Evolutionary conservation across 1,140 invertebrate species (phyloP).

Genomic region (Zaprionus ornatus): DNA sequence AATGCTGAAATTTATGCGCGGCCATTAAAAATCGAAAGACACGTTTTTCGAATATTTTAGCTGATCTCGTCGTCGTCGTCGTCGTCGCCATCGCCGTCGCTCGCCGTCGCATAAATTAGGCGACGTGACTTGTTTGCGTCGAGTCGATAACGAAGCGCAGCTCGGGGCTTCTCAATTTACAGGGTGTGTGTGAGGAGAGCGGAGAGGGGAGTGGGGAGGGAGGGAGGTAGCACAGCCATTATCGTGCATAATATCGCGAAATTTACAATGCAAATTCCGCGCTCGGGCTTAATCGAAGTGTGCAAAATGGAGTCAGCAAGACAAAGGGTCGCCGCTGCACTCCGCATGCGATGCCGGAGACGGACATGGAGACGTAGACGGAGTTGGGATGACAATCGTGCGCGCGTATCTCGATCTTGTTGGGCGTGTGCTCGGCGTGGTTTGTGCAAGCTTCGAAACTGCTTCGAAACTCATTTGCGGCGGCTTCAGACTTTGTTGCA

Average conservation of each 20-base stretch:
- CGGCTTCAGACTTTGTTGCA: constrained; percentile 74
- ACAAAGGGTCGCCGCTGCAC: constrained; percentile 39
- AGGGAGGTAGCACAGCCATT: constrained; percentile 47
- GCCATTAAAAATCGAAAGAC: constrained; percentile 81
- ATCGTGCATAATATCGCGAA: constrained; percentile 58
- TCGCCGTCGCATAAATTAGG: constrained; percentile 76
- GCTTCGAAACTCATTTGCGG: constrained; percentile 33
- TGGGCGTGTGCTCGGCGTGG: constrained; percentile 38
- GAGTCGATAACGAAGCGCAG: constrained; percentile 64
- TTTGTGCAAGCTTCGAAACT: constrained; percentile 64
- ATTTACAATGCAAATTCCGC: constrained; percentile 77
- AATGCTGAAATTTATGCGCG: constrained; percentile 80
- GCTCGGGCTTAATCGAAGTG: constrained; percentile 59
- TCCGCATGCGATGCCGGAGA: not conserved
- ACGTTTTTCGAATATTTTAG: constrained; percentile 80
- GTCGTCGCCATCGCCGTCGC: constrained; percentile 38
- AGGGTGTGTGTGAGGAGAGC: constrained; percentile 14
- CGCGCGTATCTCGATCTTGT: constrained; percentile 13
- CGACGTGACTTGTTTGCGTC: constrained; percentile 78
- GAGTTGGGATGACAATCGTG: constrained; percentile 16
- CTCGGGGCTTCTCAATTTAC: constrained; percentile 22
- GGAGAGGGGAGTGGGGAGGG: not conserved
- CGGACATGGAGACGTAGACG: not conserved
- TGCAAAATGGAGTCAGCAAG: constrained; percentile 59
- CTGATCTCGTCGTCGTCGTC: constrained; percentile 9